These are phyloP conservation scores for Oxygymnocypris stewartii DNA, from an alignment of 2,113 vertebrate species.

Conservation along the genomic window DNA sequence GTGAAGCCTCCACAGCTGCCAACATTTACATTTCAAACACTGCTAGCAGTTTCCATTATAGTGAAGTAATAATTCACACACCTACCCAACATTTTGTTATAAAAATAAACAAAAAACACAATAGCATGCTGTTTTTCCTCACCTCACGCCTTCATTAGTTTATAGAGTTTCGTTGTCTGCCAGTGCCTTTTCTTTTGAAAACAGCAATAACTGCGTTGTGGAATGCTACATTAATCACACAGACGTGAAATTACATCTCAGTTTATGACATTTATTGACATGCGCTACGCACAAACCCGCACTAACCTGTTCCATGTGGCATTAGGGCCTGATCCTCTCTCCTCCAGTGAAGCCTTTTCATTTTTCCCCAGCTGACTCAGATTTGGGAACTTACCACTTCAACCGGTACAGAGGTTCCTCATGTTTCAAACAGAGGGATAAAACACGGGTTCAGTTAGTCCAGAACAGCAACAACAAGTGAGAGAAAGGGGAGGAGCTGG, in stretches of 20 bases:
- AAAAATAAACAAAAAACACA: neutral
- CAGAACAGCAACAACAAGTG: conserved; percentile 4
- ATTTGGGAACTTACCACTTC: conserved; percentile 79
- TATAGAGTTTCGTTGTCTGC: conserved; percentile 91
- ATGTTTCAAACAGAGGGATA: conserved; percentile 54
- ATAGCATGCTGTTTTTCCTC: conserved; percentile 41
- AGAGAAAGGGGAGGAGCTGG: conserved; percentile 34
- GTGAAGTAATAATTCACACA: neutral
- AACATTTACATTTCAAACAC: neutral
- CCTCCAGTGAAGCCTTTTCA: conserved; percentile 75
- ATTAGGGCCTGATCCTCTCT: conserved; percentile 75
- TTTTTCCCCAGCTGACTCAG: conserved; percentile 77
- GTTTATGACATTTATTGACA: neutral
- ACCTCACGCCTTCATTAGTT: conserved; percentile 88
- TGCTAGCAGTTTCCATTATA: neutral
- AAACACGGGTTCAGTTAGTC: conserved; percentile 42
- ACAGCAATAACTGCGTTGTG: conserved; percentile 93
- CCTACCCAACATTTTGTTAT: too few species aligned
- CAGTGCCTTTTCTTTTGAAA: conserved; percentile 91
- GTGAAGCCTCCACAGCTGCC: neutral
- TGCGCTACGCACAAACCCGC: neutral
- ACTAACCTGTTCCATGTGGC: conserved; percentile 79
- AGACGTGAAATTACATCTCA: conserved; percentile 2
- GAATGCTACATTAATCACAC: conserved; percentile 80
- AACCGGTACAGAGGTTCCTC: conserved; percentile 79